phyloP scores from a whole-genome alignment of 2,888 invertebrate species.

The Lithodes maja region DNA sequence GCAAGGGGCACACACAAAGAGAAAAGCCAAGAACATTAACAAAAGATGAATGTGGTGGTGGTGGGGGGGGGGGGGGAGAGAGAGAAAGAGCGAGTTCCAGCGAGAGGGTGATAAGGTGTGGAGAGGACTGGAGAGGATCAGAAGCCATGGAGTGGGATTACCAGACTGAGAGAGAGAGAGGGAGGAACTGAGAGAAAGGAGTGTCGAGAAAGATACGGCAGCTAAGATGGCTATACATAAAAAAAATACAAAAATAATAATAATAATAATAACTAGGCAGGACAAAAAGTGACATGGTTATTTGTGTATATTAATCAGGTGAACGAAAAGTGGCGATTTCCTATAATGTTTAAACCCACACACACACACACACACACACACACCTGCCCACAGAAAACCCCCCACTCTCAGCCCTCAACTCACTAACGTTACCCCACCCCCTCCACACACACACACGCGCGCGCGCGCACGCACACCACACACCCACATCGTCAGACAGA shows the following conservation, averaged over 20 bases:
- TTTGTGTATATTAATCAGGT: no score
- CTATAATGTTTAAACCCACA: neutral
- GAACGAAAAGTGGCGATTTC: no score
- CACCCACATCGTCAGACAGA: neutral
- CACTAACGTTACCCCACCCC: no score
- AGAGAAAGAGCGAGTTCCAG: neutral
- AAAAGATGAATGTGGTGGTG: neutral
- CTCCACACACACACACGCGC: constrained; percentile 22
- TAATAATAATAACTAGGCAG: no score
- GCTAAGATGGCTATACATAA: neutral
- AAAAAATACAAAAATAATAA: no score
- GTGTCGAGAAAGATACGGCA: neutral
- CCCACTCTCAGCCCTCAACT: no score
- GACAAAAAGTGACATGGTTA: no score
- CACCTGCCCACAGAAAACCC: neutral
- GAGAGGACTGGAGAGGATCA: neutral
- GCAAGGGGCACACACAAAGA: no score
- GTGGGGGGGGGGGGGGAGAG: neutral
- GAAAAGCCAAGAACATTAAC: no score
- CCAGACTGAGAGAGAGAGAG: neutral
- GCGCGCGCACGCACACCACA: constrained; percentile 14
- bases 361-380: constrained; percentile 7
- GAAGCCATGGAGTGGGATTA: neutral
- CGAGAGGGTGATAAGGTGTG: neutral
- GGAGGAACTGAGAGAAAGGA: neutral